Conservation (phyloP, 2,888 invertebrate genomes). For the Aphelenchoides bicaudatus region DNA sequence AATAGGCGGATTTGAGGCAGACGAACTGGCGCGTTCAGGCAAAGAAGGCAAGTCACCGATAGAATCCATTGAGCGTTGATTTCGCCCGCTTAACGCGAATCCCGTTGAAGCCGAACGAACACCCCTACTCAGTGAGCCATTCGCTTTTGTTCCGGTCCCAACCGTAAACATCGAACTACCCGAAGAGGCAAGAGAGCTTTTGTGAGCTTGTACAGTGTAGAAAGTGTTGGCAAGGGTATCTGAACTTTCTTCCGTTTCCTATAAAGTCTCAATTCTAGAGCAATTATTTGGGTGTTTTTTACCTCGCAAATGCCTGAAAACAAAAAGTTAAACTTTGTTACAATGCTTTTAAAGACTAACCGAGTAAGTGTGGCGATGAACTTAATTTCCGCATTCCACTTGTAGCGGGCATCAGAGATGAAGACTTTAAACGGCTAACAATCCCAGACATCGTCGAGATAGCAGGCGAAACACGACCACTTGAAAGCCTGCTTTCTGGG, state of each 20-base stretch:
- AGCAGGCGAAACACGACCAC: conserved; percentile 33
- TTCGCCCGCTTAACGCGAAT: conserved; percentile 9
- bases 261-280: neutral
- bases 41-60: neutral
- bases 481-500: conserved; percentile 50
- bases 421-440: conserved; percentile 49
- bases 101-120: conserved; percentile 31
- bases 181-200: conserved; percentile 7
- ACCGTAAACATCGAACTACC: conserved; percentile 8
- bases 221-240: conserved; percentile 6
- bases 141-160: neutral
- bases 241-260: conserved; percentile 41
- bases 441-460: conserved; percentile 24
- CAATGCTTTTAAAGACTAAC: no score
- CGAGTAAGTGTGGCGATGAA: conserved; percentile 59
- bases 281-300: conserved; percentile 13
- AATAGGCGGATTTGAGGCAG: conserved; percentile 9
- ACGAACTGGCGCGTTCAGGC: conserved; percentile 4
- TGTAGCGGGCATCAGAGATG: conserved; percentile 32
- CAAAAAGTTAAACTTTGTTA: no score
- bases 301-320: conserved; percentile 52
- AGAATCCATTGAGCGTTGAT: conserved; percentile 2
- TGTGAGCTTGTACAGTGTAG: conserved; percentile 11
- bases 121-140: conserved; percentile 20
- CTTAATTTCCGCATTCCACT: conserved; percentile 59